These are phyloP conservation scores for Dipodomys stephensi DNA, from an alignment of 2,113 vertebrate genomes.

Conservation along the genomic window DNA sequence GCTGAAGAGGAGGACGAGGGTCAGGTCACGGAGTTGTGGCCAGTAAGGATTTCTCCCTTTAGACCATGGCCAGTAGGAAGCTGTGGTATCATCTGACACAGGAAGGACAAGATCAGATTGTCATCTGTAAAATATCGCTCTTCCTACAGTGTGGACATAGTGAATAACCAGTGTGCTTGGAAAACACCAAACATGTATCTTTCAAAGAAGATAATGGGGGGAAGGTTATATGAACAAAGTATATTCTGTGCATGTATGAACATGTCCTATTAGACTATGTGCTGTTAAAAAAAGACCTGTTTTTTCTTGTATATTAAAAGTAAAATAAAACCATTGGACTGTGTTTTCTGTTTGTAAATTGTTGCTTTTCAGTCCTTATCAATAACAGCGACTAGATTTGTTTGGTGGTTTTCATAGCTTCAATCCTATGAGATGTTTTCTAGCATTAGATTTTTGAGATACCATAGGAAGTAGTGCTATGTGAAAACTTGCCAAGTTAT, in stretches of 20 bases:
- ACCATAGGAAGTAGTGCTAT: neutral
- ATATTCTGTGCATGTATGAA: neutral
- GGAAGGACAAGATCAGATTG: neutral
- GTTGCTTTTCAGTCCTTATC: neutral
- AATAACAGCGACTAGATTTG: neutral
- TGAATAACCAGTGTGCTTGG: neutral
- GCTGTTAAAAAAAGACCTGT: neutral
- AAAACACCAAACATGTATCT: neutral
- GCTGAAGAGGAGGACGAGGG: neutral
- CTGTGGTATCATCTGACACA: neutral
- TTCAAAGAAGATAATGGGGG: neutral
- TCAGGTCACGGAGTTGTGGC: neutral
- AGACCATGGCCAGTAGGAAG: neutral
- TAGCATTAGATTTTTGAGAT: neutral
- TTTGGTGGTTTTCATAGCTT: neutral
- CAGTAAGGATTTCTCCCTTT: neutral
- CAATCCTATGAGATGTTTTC: neutral
- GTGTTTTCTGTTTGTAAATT: neutral
- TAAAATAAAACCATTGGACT: neutral
- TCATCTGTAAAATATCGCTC: neutral
- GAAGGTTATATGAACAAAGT: neutral
- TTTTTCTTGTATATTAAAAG: neutral
- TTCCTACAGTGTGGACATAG: neutral
- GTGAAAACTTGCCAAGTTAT: neutral
- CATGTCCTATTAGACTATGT: neutral